Evolutionary conservation across 2,888 invertebrate species (phyloP).

Genomic region (Acanthosepion lycidas): DNA sequence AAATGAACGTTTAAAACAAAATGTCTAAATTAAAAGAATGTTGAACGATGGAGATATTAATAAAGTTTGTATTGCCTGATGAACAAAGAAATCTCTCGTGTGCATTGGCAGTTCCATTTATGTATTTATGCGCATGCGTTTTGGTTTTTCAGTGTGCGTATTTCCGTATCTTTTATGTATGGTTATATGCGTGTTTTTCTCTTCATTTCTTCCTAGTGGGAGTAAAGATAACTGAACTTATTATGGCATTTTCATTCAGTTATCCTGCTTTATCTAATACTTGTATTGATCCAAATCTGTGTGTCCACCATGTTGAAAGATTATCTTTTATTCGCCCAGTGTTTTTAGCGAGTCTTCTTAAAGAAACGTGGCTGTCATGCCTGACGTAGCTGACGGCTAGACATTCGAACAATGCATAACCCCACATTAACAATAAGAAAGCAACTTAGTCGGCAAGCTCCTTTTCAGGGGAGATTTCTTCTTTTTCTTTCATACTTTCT

Average conservation of each 20-base stretch:
- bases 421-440: not conserved
- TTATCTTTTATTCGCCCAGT: not conserved
- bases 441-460: not conserved
- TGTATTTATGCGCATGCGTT: not conserved
- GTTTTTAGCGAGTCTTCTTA: not conserved
- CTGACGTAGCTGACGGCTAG: not conserved
- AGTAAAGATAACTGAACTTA: not conserved
- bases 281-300: not conserved
- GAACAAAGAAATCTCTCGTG: not conserved
- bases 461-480: too few relatives aligned
- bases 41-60: too few relatives aligned
- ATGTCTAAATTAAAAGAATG: too few relatives aligned
- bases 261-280: not conserved
- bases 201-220: not conserved
- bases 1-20: not conserved
- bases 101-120: not conserved
- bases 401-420: conserved; percentile 17
- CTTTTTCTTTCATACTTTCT: too few relatives aligned
- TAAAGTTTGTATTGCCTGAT: too few relatives aligned
- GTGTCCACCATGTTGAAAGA: not conserved
- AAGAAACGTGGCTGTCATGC: conserved; percentile 18
- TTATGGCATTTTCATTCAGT: too few relatives aligned
- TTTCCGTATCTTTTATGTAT: not conserved
- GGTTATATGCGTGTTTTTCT: not conserved
- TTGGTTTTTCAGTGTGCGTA: too few relatives aligned